Conservation (phyloP, 2,113 vertebrate species). For the Syrmaticus mikado region DNA sequence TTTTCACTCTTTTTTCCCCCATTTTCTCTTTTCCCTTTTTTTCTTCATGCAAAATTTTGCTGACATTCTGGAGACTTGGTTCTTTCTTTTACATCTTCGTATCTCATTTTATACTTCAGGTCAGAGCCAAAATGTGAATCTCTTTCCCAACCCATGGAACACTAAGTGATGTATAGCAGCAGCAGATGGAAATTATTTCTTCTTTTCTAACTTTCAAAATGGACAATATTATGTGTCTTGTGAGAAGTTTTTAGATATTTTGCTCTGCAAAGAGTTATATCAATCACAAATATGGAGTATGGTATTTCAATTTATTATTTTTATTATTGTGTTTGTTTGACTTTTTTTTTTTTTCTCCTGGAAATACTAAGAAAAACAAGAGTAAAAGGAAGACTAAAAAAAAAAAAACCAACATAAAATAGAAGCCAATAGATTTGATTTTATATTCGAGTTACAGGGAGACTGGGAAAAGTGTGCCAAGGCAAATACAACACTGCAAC, state of each 20-base stretch:
- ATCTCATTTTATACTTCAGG: background rate
- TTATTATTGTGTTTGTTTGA: background rate
- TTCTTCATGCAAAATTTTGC: background rate
- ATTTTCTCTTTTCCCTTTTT: background rate
- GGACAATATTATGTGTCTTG: background rate
- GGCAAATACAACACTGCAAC: fast-evolving
- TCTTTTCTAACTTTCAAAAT: background rate
- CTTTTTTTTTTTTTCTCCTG: background rate
- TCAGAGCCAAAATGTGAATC: background rate
- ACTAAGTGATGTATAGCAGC: background rate
- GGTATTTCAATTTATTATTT: background rate
- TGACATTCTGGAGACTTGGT: background rate
- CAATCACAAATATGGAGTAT: background rate
- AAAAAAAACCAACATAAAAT: background rate
- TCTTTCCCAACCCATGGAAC: background rate
- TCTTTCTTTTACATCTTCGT: background rate
- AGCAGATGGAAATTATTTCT: background rate
- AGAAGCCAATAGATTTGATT: too few species aligned
- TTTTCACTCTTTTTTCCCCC: background rate
- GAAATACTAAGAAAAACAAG: background rate
- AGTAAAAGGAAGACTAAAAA: background rate
- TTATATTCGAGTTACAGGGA: background rate
- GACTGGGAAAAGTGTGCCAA: background rate
- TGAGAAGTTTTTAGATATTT: background rate
- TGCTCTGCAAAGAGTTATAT: background rate